Percentiles rank a stretch among this genome's conserved stretches.
These are phyloP conservation scores for Drosophila bunnanda DNA, from an alignment of 2,888 invertebrate genomes.

Conservation along the genomic window DNA sequence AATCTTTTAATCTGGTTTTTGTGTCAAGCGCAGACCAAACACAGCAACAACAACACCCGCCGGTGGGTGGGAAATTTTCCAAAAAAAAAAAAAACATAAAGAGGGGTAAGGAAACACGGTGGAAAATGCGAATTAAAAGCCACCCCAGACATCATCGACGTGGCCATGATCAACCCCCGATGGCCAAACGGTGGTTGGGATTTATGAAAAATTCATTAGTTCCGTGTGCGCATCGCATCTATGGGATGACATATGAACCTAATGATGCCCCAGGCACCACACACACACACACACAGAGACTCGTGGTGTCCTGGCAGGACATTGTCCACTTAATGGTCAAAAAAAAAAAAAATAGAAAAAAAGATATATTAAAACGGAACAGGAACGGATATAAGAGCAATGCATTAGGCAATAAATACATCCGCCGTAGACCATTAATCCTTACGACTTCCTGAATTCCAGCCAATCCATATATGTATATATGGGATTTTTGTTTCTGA, in stretches of 20 bases:
- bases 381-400: conserved; percentile 28
- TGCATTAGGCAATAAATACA: conserved; percentile 42
- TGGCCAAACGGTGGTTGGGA: conserved; percentile 56
- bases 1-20: conserved; percentile 81
- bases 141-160: conserved; percentile 33
- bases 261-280: conserved; percentile 59
- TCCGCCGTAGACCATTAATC: conserved; percentile 35
- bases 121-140: conserved; percentile 32
- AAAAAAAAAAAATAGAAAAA: not conserved
- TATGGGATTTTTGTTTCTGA: not conserved
- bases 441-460: conserved; percentile 17
- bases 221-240: conserved; percentile 49
- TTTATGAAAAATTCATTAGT: conserved; percentile 77
- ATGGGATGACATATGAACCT: conserved; percentile 71
- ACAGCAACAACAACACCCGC: not conserved
- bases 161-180: conserved; percentile 35
- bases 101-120: conserved; percentile 8
- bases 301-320: conserved; percentile 13
- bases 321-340: conserved; percentile 41
- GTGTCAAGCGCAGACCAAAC: conserved; percentile 71
- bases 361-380: not conserved
- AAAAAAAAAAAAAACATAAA: conserved; percentile 1
- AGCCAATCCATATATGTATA: not conserved
- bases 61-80: conserved; percentile 13
- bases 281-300: not conserved